Evolutionary conservation across 2,797 vertebrate genomes (phyloP).

Genomic region (Gila robusta): DNA sequence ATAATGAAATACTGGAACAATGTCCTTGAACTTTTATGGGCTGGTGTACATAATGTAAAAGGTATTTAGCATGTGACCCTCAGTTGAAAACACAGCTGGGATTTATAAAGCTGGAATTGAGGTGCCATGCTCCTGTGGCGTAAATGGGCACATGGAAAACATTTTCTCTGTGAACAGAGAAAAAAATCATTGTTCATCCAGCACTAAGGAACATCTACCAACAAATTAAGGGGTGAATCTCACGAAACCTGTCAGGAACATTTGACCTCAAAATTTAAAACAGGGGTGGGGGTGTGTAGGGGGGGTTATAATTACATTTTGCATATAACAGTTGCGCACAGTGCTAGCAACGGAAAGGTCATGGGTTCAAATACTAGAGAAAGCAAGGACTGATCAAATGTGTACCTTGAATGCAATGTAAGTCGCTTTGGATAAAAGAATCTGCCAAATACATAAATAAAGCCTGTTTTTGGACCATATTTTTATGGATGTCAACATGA

Average conservation of each 20-base stretch:
- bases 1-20: constrained; percentile 70
- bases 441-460: neutral
- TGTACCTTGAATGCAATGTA: neutral
- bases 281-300: neutral
- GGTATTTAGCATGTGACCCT: constrained; percentile 74
- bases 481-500: neutral
- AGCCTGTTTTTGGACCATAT: neutral
- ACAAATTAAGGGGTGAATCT: neutral
- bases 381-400: neutral
- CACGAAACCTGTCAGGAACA: constrained; percentile 66
- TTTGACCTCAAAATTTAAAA: constrained; percentile 6
- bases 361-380: neutral
- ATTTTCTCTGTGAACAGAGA: constrained; percentile 67
- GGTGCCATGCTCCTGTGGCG: constrained; percentile 69
- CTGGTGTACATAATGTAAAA: constrained; percentile 73
- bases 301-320: constrained; percentile 40
- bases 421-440: neutral
- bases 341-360: neutral
- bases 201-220: constrained; percentile 56
- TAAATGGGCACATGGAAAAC: constrained; percentile 71
- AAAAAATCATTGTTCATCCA: constrained; percentile 63
- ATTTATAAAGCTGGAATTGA: constrained; percentile 74
- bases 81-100: constrained; percentile 77
- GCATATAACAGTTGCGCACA: constrained; percentile 7
- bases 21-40: constrained; percentile 70